Evolutionary conservation across 1,140 invertebrate species (phyloP).

Genomic region (Lethrus apterus): DNA sequence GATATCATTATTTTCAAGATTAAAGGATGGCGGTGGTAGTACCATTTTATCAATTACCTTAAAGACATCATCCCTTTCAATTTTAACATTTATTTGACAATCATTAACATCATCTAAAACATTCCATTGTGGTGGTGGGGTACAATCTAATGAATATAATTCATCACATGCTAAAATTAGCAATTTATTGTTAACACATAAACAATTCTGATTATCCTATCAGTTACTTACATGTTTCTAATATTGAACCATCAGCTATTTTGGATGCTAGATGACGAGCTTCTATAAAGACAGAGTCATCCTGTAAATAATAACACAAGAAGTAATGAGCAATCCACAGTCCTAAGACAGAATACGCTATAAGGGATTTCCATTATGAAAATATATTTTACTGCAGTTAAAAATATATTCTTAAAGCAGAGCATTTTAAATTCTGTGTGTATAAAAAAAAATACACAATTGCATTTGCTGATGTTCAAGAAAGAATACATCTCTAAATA

Average conservation of each 20-base stretch:
- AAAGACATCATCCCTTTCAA: conserved; percentile 12
- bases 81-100: no score
- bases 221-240: conserved; percentile 12
- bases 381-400: no score
- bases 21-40: no score
- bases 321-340: no score
- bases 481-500: no score
- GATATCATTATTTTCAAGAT: no score
- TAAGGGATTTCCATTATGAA: no score
- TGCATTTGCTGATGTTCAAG: no score
- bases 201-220: no score
- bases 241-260: conserved; percentile 20
- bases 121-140: conserved; percentile 11
- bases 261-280: conserved; percentile 14
- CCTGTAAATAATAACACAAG: conserved; percentile 15
- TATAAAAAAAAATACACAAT: not conserved
- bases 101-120: conserved; percentile 11
- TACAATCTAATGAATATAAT: conserved; percentile 14
- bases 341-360: no score
- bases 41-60: conserved; percentile 19
- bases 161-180: conserved; percentile 7
- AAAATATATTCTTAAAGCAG: no score
- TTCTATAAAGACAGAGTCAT: conserved; percentile 21
- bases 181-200: not conserved
- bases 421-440: no score